Base-by-base conservation (phyloP, 2,797 vertebrate species). In the Chaetophractus vellerosus region DNA sequence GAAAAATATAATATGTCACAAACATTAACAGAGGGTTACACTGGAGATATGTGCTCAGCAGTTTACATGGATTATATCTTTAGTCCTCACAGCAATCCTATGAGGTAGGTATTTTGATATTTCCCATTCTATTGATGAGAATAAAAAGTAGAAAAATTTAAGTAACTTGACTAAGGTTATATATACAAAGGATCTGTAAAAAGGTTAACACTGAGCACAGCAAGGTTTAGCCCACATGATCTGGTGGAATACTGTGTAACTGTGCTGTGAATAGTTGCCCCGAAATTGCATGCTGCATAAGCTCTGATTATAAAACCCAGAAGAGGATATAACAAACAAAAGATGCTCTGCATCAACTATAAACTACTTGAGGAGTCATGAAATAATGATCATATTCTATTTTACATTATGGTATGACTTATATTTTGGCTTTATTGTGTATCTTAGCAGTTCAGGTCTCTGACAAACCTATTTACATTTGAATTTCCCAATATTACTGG, bases 391-490 rank as follows among this genome's bases (percentile, higher is more conserved):
- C 28, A 24, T 72, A 1, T 24, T 79, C 57, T 79, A 23, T 66
- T 59, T 59, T 55, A 31, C 26, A 1, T 63, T 71, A 52, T 48
- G 14, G 19, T 76, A 57, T 26, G 68, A 81, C 89, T 72, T 89
- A 2, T n/a, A 50, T 72, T 96, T 81, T 50, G 33, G 26, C 69
- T 82, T 84, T 59, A 74, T 78, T 91, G 91, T 28, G 26, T 36
- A 75, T 33, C 45, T 71, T 74, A 87, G 48, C 52, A 79, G 14
- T 64, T 78, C 41, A 66, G 31, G 18, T 82, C 16, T 68, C 10
- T 83, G n/a, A 68, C 19, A 95, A 92, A 86, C 69, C 16, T 78
- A 66, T 14, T 14, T 69, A 68, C 19, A 2, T 71, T 82, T 8
- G 15, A 63, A 72, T 91, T 68, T 68, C 63, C 31, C 52, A 18